These are phyloP conservation scores for Ammodytes dubius DNA, from an alignment of 2,113 vertebrate species.

Conservation along the genomic window DNA sequence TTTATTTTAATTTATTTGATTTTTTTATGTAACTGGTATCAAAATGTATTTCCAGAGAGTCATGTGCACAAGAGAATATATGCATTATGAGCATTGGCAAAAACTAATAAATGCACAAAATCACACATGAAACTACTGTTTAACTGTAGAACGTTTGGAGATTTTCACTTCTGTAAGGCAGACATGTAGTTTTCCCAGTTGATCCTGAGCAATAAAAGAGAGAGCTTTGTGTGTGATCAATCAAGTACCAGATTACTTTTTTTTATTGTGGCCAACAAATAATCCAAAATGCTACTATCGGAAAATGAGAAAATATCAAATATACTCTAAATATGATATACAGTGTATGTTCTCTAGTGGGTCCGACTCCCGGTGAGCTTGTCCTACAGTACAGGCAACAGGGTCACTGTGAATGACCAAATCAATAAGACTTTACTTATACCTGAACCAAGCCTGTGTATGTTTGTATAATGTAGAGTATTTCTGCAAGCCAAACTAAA, in stretches of 20 bases:
- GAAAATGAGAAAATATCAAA: neutral
- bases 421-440: slow-evolving; percentile 11
- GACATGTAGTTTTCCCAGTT: no score
- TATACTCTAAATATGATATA: neutral
- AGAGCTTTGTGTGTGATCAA: no score
- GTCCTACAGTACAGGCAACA: neutral
- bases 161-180: no score
- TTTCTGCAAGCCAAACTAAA: slow-evolving; percentile 5
- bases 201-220: no score
- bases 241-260: neutral
- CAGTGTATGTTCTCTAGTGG: neutral
- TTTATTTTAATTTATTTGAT: neutral
- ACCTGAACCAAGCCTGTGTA: neutral
- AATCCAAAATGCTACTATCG: neutral
- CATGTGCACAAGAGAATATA: no score
- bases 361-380: neutral
- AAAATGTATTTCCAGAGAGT: no score
- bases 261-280: neutral
- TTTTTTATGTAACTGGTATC: no score
- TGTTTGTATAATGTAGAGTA: neutral
- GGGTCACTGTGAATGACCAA: neutral
- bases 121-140: no score
- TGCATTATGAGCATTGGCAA: no score
- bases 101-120: no score
- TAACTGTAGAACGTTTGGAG: no score